A percentile compares a stretch with the other conserved stretches of the same genome.
Evolutionary conservation across 2,797 vertebrate genomes (phyloP).

Genomic region (Gila robusta): DNA sequence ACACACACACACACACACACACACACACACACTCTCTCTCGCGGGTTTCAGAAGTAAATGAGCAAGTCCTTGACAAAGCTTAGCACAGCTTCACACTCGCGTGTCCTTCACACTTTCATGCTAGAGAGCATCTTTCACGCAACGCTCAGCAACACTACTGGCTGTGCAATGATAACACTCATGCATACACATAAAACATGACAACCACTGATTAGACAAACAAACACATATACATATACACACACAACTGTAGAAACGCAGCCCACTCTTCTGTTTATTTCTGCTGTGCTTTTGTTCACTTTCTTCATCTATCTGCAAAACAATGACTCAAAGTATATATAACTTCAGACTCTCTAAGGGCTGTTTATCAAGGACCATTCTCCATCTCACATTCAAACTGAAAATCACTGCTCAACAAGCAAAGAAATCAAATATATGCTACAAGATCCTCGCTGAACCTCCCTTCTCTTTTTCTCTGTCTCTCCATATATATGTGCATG

Average conservation of each 20-base stretch:
- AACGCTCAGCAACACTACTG: neutral
- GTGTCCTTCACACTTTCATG: slow-evolving; percentile 34
- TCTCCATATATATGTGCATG: neutral
- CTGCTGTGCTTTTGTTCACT: neutral
- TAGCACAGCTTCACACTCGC: slow-evolving; percentile 25
- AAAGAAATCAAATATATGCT: neutral
- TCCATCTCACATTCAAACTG: neutral
- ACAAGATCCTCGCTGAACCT: neutral
- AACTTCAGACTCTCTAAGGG: neutral
- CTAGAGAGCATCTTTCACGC: slow-evolving; percentile 22
- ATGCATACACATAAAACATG: neutral
- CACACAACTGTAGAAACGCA: neutral
- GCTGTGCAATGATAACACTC: neutral
- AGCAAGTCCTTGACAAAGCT: slow-evolving; percentile 30
- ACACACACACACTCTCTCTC: neutral
- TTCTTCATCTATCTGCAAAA: neutral
- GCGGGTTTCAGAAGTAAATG: slow-evolving; percentile 1
- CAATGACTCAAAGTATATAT: neutral
- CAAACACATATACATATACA: neutral
- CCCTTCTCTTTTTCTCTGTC: too few relatives aligned
- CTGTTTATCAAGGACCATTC: neutral
- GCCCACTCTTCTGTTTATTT: neutral
- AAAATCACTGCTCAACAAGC: neutral
- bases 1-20: neutral
- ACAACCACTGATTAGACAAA: neutral